Base-by-base conservation (phyloP, 2,797 vertebrate genomes). In the Sebastes oblongus region DNA sequence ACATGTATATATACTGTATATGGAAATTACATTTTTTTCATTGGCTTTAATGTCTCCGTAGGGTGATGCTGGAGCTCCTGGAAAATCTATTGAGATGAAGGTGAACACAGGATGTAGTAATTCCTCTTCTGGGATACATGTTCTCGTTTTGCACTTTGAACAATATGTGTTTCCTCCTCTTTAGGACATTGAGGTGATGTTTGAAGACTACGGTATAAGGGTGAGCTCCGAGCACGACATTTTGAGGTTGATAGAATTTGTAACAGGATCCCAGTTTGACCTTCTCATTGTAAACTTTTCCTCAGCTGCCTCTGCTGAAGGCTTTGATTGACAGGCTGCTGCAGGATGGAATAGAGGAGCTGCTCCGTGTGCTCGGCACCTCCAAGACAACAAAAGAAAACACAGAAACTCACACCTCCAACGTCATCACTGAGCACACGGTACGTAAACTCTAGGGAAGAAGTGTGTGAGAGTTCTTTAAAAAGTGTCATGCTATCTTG, bases 121-220 rank as follows among this genome's bases (percentile, higher is more conserved):
- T 82, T 34, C 11, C 9, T 65, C 73, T 27, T 56, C 27, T 60
- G 24, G 27, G 27, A 71, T 36, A 1, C 10, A 52, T 70, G 22
- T 58, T 80, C 14, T 58, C 3, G 39, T 78, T 82, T 75, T 78
- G 60, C 50, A n/a, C 20, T 58, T 62, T 81, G 12, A 87, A 42
- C 34, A 24, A 36, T 1, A 5, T 74, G 5, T 81, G 91, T 79
- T 82, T 13, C 14, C 66, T 34, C 50, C 71, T 60, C 81, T 90
- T 58, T 78, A 98, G 97, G 96, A 97, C 86, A 93, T 98, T 77
- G 97, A 98, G 87, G 87, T 27, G 14, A 93, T 98, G 89, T 97
- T 98, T 91, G 97, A 98, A 81, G 90, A 89, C 5, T 97, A 97
- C 1, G 97, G 97, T 11, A 97, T 98, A 84, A 95, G 96, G 95